Evolutionary conservation across 2,888 invertebrate genomes (phyloP), one percentile per base, ranked within the genome.

Genomic region (Limenitis camilla): DNA sequence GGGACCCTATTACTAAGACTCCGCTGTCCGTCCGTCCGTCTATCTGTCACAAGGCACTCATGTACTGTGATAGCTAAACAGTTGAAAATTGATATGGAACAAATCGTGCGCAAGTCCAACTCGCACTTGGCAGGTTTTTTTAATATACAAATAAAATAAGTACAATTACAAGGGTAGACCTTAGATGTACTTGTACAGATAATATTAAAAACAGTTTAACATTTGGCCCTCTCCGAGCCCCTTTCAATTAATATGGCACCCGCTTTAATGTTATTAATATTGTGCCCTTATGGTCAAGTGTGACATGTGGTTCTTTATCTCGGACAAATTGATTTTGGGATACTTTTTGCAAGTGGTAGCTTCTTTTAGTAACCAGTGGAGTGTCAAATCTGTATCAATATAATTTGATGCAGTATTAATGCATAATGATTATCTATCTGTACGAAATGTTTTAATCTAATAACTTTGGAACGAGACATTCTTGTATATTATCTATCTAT

Each of bases 161-260:
- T 32, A 55, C 43, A 42, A 61, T 49, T 53, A 55, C 52, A 40
- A 63, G 60, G 61, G 64, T 64, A 65, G 69, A 71, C 19, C 19
- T 2, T 19, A 19, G 19, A 19, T 19, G 19, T 19, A 19, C 19
- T 19, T 69, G 45, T 40, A 62, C 49, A 68, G 76, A 78, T 77
- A 75, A 66, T 67, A 79, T 82, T 81, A 81, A 80, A 81, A 81
- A 75, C 76, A 77, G 76, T 82, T 83, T 83, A 84, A 81, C 83
- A 83, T 84, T 83, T 78, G 82, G 80, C 65, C 70, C 69, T 63
- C 63, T 58, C 61, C 58, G 60, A 67, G 69, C 69, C 66, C 64
- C 63, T 68, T 74, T 66, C 78, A 76, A 78, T 82, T 81, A 80
- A 78, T 79, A 68, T 73, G 63, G 67, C 75, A 74, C 75, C 71